A percentile compares a stretch with the other conserved stretches of the same genome.
phyloP scores from a whole-genome alignment of 2,113 vertebrate genomes.

The Osmerus mordax region DNA sequence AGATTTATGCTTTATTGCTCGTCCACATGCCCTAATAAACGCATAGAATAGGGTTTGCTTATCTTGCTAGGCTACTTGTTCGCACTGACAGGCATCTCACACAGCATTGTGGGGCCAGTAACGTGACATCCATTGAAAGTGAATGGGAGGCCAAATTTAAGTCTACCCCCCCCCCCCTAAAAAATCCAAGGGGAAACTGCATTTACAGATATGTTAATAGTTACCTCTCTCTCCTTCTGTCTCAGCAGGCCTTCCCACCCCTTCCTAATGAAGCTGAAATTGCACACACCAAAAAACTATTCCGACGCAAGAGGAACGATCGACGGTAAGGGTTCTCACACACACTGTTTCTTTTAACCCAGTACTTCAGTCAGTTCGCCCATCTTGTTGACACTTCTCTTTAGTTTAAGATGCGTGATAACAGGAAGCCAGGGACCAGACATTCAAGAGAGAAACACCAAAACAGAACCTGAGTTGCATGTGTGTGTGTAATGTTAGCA shows the following conservation, averaged over 20 bases:
- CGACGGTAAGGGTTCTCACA: conserved; percentile 77
- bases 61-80: no score
- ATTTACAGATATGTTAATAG: not conserved
- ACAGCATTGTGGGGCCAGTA: no score
- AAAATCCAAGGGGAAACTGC: no score
- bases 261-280: conserved; percentile 93
- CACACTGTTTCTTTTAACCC: not conserved
- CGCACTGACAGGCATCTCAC: no score
- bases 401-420: conserved; percentile 50
- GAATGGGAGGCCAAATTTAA: no score
- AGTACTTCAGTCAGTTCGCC: not conserved
- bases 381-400: conserved; percentile 40
- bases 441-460: conserved; percentile 28
- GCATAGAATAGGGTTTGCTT: no score
- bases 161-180: no score
- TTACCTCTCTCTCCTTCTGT: conserved; percentile 20
- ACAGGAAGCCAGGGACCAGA: conserved; percentile 47
- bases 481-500: not conserved
- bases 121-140: no score
- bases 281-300: conserved; percentile 94
- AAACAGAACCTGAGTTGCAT: not conserved
- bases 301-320: conserved; percentile 87
- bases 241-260: conserved; percentile 83
- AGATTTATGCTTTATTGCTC: no score
- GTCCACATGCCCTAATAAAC: no score